Percentiles rank a stretch among this genome's conserved stretches.
Evolutionary conservation across 2,797 vertebrate species (phyloP).

Genomic region (Sebastes matsubarae): DNA sequence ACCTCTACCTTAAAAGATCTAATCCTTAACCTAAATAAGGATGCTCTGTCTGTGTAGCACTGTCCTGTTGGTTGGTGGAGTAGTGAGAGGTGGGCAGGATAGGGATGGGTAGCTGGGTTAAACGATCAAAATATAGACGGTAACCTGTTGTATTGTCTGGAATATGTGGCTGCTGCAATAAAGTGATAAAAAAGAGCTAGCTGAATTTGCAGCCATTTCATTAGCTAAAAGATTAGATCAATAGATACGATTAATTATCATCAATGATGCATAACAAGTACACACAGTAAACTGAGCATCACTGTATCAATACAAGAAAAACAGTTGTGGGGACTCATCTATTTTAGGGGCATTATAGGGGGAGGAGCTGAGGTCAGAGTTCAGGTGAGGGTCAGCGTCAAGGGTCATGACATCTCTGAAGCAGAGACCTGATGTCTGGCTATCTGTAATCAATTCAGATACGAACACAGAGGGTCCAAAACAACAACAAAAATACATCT

Average conservation of each 20-base stretch:
- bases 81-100: no score
- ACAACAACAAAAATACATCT: no score
- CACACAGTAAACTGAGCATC: slow-evolving; percentile 2
- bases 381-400: slow-evolving; percentile 29
- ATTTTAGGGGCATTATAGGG: not conserved
- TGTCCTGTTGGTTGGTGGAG: no score
- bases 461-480: not conserved
- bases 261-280: not conserved
- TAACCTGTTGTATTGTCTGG: no score
- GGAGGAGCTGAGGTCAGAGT: slow-evolving; percentile 20
- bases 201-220: not conserved
- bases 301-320: not conserved
- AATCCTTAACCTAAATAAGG: no score
- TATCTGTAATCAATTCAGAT: not conserved
- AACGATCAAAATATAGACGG: no score
- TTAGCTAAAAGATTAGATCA: not conserved
- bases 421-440: slow-evolving; percentile 21
- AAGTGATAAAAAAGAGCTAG: no score
- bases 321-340: slow-evolving; percentile 7
- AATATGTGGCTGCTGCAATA: no score
- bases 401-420: not conserved
- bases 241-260: not conserved
- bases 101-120: no score
- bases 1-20: no score
- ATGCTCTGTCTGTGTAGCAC: no score